Percentiles rank a stretch among this genome's conserved stretches.
phyloP scores from a whole-genome alignment of 2,113 vertebrate genomes.

The Rousettus leschenaultii region DNA sequence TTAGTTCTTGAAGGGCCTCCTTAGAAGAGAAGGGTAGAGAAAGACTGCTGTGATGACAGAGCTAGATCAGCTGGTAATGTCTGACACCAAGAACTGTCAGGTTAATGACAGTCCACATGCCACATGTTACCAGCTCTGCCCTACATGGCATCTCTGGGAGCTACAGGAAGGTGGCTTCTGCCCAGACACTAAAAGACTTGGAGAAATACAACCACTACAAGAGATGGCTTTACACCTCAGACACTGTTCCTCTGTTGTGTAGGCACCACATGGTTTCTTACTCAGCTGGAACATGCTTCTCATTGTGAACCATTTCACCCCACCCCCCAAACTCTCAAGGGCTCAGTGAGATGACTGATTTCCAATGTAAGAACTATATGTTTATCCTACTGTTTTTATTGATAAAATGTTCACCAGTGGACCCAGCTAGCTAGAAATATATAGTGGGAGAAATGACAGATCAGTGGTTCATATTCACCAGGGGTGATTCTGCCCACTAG shows the following conservation, averaged over 20 bases:
- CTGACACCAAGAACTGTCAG: neutral
- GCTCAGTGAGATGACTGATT: neutral
- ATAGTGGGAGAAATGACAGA: neutral
- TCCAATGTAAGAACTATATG: neutral
- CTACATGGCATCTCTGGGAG: neutral
- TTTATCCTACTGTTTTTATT: neutral
- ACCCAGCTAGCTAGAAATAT: neutral
- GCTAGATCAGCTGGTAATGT: neutral
- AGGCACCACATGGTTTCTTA: neutral
- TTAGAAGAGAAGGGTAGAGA: neutral
- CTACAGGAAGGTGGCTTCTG: neutral
- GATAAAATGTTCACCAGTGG: neutral
- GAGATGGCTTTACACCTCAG: neutral
- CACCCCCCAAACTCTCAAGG: neutral
- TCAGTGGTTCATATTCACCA: neutral
- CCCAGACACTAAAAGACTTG: neutral
- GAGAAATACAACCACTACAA: neutral
- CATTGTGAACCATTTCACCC: neutral
- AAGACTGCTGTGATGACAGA: neutral
- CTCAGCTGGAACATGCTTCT: neutral
- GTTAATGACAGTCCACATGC: neutral
- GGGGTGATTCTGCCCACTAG: neutral
- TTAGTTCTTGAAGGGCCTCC: neutral
- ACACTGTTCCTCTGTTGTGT: neutral
- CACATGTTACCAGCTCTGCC: neutral